Percentiles rank a stretch among this genome's conserved stretches.
Conservation (phyloP, 1,140 invertebrate species). For the Drosophila insularis region DNA sequence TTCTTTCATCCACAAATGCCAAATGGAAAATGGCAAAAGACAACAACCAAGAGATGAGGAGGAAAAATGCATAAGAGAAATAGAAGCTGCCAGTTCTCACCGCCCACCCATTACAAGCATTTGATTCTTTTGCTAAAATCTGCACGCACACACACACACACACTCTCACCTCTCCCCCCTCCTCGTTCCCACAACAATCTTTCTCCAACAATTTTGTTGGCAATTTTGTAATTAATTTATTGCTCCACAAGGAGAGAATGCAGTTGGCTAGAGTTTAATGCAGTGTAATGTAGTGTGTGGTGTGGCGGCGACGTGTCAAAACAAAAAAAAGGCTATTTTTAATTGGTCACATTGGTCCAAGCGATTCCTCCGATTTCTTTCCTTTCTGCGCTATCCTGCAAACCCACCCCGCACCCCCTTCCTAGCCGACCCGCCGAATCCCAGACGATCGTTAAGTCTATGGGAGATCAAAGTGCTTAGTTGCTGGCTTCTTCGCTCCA, state of each 20-base stretch:
- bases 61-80: neutral
- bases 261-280: neutral
- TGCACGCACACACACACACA: neutral
- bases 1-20: neutral
- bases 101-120: slow-evolving; percentile 3
- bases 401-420: neutral
- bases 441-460: slow-evolving; percentile 63
- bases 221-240: slow-evolving; percentile 77
- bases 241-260: slow-evolving; percentile 39
- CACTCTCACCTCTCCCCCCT: too few relatives aligned
- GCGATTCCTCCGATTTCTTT: neutral
- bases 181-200: too few relatives aligned
- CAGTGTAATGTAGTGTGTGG: slow-evolving; percentile 23
- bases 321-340: slow-evolving; percentile 62
- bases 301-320: slow-evolving; percentile 64
- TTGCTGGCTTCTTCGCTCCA: slow-evolving; percentile 59
- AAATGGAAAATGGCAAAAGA: slow-evolving; percentile 5
- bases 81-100: slow-evolving; percentile 11
- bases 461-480: slow-evolving; percentile 65
- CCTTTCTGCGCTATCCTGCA: neutral
- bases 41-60: too few relatives aligned
- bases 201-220: neutral
- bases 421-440: too few relatives aligned
- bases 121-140: slow-evolving; percentile 17
- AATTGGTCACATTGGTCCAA: slow-evolving; percentile 53